These are phyloP conservation scores for Cryptophagus acutangulus DNA, from an alignment of 2,888 invertebrate species.

Conservation along the genomic window DNA sequence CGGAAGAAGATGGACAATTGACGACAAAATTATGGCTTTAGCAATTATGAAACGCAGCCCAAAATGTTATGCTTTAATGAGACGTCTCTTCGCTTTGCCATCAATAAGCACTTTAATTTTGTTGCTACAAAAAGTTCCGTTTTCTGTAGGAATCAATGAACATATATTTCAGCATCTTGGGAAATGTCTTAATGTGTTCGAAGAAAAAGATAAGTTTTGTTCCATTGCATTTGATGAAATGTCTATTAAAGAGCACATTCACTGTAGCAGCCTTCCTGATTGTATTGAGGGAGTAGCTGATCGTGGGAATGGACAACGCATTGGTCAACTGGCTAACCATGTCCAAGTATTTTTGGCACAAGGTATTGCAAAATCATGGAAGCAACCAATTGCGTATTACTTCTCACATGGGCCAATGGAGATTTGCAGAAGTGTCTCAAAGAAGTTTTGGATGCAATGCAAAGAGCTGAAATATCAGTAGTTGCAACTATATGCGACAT, in stretches of 20 bases:
- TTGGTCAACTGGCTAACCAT: constrained; percentile 8
- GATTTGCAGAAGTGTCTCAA: constrained; percentile 3
- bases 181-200: too few relatives aligned
- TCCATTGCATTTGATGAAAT: constrained; percentile 15
- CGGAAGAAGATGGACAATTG: constrained; percentile 20
- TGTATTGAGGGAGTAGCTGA: constrained; percentile 12
- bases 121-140: constrained; percentile 11
- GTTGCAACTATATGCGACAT: constrained; percentile 12
- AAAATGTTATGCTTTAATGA: constrained; percentile 12
- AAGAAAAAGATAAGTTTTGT: constrained; percentile 8
- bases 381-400: constrained; percentile 17
- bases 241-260: constrained; percentile 9
- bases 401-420: constrained; percentile 5
- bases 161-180: constrained; percentile 12
- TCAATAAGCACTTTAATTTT: constrained; percentile 5
- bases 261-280: constrained; percentile 8
- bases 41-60: constrained; percentile 16
- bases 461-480: constrained; percentile 8
- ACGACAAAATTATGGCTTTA: constrained; percentile 22
- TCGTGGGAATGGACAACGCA: constrained; percentile 9
- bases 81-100: constrained; percentile 12
- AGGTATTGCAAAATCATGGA: constrained; percentile 12
- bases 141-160: constrained; percentile 11
- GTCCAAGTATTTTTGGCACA: constrained; percentile 15
- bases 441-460: constrained; percentile 6